A percentile compares a stretch with the other conserved stretches of the same genome.
Evolutionary conservation across 1,140 invertebrate species (phyloP).

Genomic region (Drosophila baimaii): DNA sequence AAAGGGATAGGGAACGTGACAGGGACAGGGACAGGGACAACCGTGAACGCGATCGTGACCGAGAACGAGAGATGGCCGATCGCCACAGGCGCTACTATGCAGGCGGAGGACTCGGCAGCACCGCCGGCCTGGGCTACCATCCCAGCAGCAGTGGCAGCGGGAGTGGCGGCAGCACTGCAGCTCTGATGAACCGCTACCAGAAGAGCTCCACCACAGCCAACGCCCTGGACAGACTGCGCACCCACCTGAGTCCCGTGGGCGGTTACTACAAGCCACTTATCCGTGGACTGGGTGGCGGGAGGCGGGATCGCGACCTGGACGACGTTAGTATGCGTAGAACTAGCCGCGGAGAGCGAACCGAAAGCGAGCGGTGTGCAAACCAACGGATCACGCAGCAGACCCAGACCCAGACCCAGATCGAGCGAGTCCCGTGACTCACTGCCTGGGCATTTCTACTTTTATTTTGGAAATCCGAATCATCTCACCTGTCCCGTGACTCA

Average conservation of each 20-base stretch:
- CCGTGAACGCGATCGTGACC: slow-evolving; percentile 40
- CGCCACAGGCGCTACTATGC: slow-evolving; percentile 81
- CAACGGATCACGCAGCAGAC: slow-evolving; percentile 31
- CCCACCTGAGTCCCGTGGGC: slow-evolving; percentile 79
- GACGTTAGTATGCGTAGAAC: slow-evolving; percentile 72
- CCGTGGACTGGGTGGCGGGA: slow-evolving; percentile 65
- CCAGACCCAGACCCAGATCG: slow-evolving; percentile 37
- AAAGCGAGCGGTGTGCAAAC: slow-evolving; percentile 46
- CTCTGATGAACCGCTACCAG: slow-evolving; percentile 70
- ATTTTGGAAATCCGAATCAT: slow-evolving; percentile 42
- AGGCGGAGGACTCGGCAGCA: slow-evolving; percentile 58
- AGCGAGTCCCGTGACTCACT: slow-evolving; percentile 30
- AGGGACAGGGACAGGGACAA: slow-evolving; percentile 31
- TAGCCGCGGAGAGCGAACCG: background rate
- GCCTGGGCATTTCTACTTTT: slow-evolving; percentile 24
- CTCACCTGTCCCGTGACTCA: slow-evolving; percentile 67
- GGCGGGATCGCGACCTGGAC: slow-evolving; percentile 58
- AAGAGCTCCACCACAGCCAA: slow-evolving; percentile 78
- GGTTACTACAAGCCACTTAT: slow-evolving; percentile 83
- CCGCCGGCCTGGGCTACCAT: slow-evolving; percentile 41
- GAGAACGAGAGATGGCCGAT: slow-evolving; percentile 73
- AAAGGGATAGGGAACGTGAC: slow-evolving; percentile 41
- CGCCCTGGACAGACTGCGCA: slow-evolving; percentile 80
- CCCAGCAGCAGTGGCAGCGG: slow-evolving; percentile 48
- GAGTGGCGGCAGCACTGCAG: slow-evolving; percentile 39